Evolutionary conservation across 2,888 invertebrate genomes (phyloP), one percentile per base, ranked within the genome.

Genomic region (Tipula unca): DNA sequence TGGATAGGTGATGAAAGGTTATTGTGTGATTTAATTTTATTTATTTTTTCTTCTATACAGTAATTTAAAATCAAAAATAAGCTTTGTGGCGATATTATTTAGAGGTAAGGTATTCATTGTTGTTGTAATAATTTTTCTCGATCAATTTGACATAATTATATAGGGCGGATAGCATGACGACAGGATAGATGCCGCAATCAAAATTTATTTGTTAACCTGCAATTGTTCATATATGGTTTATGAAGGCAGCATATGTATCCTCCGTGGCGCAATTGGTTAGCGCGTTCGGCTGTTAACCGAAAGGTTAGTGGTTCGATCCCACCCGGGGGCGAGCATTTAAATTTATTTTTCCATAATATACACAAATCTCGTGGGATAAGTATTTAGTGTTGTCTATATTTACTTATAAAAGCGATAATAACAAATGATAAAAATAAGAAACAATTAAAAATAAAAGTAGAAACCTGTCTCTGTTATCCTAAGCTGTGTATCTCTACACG

Each of bases 211-310:
- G 39, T 13, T 13, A 39, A 13, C 6, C 6, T 35, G 3, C 35
- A 39, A 39, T 10, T 13, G 39, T 39, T 39, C 8, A 39, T 39
- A 13, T 10, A 39, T 39, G 13, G 1, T 39, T 39, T 5, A 39
- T 39, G n/a, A 13, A 39, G 5, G 39, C 13, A 5, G 13, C 8
- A n/a, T n/a, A 39, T 39, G 39, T n/a, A n/a, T n/a, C 85, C 85
- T 85, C 85, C 85, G 85, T 85, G 85, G 85, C 85, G 85, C 85
- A 85, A 85, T 85, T 85, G 85, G 85, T 48, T 85, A 85, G 85
- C 85, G 85, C 85, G 85, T 85, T 85, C 85, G 85, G 85, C 85
- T 85, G 85, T 85, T 85, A 85, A 85, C 85, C 85, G 85, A 85
- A 85, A 85, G 85, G 85, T 48, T 85, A 48, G 85, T 85, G 85